Percentiles rank a stretch among this genome's conserved stretches.
phyloP scores from a whole-genome alignment of 2,888 invertebrate genomes.

The Perithous albicinctus region DNA sequence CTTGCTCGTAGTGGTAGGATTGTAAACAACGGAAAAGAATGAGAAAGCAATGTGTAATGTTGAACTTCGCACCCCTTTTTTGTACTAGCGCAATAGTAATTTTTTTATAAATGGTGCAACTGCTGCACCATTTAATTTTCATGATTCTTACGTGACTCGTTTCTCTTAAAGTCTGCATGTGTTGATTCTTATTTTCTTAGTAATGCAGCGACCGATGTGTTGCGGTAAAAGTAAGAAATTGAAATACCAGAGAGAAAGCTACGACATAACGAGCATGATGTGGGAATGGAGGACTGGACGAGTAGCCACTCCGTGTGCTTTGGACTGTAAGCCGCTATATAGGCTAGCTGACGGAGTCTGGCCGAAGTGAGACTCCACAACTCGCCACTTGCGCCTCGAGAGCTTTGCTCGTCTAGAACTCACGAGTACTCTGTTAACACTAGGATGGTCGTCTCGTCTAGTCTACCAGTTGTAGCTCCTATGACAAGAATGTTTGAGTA shows the following conservation, averaged over 20 bases:
- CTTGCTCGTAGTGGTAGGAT: too few species aligned
- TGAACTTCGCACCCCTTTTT: too few species aligned
- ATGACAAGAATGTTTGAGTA: neutral
- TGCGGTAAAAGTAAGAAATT: constrained; percentile 44
- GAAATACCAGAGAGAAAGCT: constrained; percentile 61
- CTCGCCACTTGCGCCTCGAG: constrained; percentile 76
- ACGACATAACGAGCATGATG: constrained; percentile 70
- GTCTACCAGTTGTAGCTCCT: neutral
- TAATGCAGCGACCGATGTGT: neutral
- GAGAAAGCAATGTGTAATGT: too few species aligned
- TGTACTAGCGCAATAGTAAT: too few species aligned
- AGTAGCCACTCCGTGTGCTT: constrained; percentile 68
- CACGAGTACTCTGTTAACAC: constrained; percentile 74
- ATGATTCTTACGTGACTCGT: too few species aligned
- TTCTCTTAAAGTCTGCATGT: neutral
- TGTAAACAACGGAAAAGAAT: too few species aligned
- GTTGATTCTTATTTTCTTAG: neutral
- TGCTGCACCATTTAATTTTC: too few species aligned
- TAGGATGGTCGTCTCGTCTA: constrained; percentile 46
- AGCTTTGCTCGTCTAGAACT: constrained; percentile 75
- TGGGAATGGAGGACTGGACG: constrained; percentile 57
- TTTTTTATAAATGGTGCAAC: too few species aligned
- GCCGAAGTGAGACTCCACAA: constrained; percentile 72
- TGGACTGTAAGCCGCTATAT: constrained; percentile 70
- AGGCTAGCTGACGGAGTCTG: constrained; percentile 65